Base-by-base conservation (phyloP, 1,140 invertebrate genomes). In the Cecropterus lyciades region DNA sequence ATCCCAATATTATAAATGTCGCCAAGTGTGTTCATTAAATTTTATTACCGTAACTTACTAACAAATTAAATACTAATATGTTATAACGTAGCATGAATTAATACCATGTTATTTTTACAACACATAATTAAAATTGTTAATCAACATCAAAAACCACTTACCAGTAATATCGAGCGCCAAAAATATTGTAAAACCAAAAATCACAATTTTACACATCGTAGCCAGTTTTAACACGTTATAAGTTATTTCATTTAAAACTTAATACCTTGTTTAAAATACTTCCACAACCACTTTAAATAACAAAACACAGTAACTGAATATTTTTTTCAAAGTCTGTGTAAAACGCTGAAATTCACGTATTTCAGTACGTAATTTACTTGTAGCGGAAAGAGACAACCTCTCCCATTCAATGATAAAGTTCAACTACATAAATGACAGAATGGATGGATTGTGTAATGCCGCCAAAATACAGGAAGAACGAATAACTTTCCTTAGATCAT, bases 331-430 rank as follows among this genome's bases (percentile, higher is more conserved):
- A 13, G 30, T 27, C 0, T 52, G 11, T 16, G 10, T 3, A 30
- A 45, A 17, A n/a, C 0, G 7, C 17, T 45, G 43, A 27, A 64
- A 60, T 60, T 72, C 69, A 73, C 82, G 82, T 79, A 70, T 78
- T 78, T 63, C 48, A 72, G 72, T 75, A 77, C 82, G 82, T 68
- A 75, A 72, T 57, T 70, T 66, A 62, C n/a, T 77, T 70, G 8
- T 16, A 7, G 14, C 40, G 20, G 7, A 43, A 14, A 15, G 4
- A 45, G n/a, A 55, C 43, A 45, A 71, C 71, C 64, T 52, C 30
- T 14, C 49, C 5, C 40, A 27, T 0, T 0, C 16, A 42, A 46
- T 6, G 14, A 42, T 51, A 60, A 69, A 71, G 55, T 60, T 65
- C 49, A 55, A 77, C 75, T 73, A 65, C 37, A 42, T 53, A 43